Evolutionary conservation across 2,797 vertebrate genomes (phyloP).

Genomic region (Chromis chromis): DNA sequence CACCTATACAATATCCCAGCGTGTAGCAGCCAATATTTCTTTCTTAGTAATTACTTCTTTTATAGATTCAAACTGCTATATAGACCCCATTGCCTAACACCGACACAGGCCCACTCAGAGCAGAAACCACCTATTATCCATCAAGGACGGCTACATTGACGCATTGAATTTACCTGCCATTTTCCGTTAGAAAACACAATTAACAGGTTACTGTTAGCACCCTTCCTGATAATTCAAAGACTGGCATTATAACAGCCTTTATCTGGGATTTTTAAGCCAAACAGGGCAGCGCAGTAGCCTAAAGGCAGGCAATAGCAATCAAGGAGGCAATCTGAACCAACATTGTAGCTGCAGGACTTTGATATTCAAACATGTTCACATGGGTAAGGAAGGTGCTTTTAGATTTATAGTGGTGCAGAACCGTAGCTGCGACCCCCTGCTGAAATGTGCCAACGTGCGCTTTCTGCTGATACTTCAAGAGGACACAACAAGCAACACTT

Average conservation of each 20-base stretch:
- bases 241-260: conserved; percentile 22
- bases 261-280: conserved; percentile 17
- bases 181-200: conserved; percentile 69
- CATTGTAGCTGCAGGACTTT: conserved; percentile 1
- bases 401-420: conserved; percentile 16
- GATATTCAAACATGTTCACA: conserved; percentile 18
- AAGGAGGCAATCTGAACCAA: conserved; percentile 21
- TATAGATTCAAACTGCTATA: conserved; percentile 71
- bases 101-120: conserved; percentile 53
- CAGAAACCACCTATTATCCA: conserved; percentile 66
- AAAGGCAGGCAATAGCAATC: conserved; percentile 18
- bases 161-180: conserved; percentile 69
- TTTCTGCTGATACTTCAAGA: conserved; percentile 20
- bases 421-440: conserved; percentile 13
- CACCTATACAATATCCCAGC: conserved; percentile 52
- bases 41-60: conserved; percentile 77
- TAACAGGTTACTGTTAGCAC: conserved; percentile 65
- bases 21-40: conserved; percentile 61
- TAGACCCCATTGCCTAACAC: conserved; percentile 54
- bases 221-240: conserved; percentile 36
- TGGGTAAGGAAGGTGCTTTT: neutral
- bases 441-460: conserved; percentile 22
- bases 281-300: conserved; percentile 2
- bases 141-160: conserved; percentile 58
- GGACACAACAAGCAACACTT: conserved; percentile 28